phyloP scores from a whole-genome alignment of 2,797 vertebrate genomes.

The Tokudaia muenninki region DNA sequence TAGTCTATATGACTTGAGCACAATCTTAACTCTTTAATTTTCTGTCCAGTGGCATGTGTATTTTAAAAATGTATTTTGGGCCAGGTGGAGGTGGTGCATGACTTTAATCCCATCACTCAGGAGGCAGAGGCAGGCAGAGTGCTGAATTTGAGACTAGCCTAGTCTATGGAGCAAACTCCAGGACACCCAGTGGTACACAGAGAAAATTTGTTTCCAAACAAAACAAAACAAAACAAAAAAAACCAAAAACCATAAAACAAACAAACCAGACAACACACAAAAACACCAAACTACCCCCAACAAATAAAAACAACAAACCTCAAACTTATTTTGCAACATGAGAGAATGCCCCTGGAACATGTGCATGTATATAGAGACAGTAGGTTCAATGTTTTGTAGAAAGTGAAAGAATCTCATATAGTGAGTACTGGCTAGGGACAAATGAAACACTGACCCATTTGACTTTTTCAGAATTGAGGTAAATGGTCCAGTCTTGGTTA shows the following conservation, averaged over 20 bases:
- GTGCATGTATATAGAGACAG: background rate
- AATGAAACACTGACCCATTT: background rate
- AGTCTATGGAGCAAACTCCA: background rate
- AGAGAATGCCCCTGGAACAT: background rate
- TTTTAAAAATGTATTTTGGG: background rate
- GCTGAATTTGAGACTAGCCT: background rate
- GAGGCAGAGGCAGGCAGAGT: background rate
- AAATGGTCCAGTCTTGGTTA: background rate
- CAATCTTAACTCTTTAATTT: background rate
- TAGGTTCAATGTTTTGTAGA: background rate
- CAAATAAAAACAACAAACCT: background rate
- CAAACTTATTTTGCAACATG: background rate
- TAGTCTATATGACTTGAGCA: background rate
- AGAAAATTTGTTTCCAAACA: background rate
- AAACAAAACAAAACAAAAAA: background rate
- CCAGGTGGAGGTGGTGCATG: background rate
- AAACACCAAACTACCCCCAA: background rate
- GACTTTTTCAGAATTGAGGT: background rate
- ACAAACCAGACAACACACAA: background rate
- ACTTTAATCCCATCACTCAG: background rate
- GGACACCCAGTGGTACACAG: background rate
- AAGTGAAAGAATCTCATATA: background rate
- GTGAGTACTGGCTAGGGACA: background rate
- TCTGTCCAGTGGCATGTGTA: constrained; percentile 5
- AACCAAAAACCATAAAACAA: background rate